Evolutionary conservation across 2,113 vertebrate species (phyloP).

Genomic region (Gavia stellata): DNA sequence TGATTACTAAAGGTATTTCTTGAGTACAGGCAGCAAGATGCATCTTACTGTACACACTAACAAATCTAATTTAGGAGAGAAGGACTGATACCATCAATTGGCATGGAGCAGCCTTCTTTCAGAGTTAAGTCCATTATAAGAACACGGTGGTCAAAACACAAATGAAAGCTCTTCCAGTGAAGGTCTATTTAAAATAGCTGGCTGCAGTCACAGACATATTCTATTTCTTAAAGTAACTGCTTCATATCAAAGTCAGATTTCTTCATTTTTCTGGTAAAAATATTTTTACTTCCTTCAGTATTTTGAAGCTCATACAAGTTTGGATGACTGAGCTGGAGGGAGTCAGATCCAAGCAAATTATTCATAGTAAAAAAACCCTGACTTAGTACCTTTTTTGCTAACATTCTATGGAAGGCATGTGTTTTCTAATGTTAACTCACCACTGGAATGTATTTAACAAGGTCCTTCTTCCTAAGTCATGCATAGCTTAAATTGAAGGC

Average conservation of each 20-base stretch:
- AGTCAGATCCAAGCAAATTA: not conserved
- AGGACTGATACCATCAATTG: not conserved
- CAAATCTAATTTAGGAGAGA: not conserved
- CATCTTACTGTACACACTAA: not conserved
- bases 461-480: constrained; percentile 1
- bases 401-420: not conserved
- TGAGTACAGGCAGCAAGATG: not conserved
- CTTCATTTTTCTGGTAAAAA: not conserved
- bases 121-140: not conserved
- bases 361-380: not conserved
- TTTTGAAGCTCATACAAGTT: not conserved
- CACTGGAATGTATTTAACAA: constrained; percentile 10
- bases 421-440: not conserved
- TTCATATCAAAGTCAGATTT: not conserved
- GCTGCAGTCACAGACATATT: not conserved
- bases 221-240: not conserved
- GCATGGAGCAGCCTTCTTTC: not conserved
- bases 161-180: not conserved
- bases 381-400: not conserved
- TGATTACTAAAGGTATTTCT: not conserved
- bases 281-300: not conserved
- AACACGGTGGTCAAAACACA: not conserved
- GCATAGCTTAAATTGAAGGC: not conserved
- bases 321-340: not conserved
- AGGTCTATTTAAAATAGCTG: not conserved